Evolutionary conservation across 2,888 invertebrate species (phyloP), one percentile per base, ranked within the genome.

Genomic region (Neoascia interrupta): DNA sequence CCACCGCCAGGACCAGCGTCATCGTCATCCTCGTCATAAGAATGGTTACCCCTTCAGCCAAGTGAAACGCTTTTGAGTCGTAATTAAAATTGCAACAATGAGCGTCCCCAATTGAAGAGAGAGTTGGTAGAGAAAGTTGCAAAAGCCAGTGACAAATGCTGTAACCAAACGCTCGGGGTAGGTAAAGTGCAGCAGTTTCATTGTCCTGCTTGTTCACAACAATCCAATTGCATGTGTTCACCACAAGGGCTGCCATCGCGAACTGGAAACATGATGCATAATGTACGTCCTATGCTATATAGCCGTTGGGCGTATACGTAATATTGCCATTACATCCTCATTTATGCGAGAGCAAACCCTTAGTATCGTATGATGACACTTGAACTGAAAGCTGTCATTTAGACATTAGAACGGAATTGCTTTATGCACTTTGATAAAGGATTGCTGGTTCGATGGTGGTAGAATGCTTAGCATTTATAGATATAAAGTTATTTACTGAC

Each of bases 1-100:
- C n/a, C n/a, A n/a, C n/a, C n/a, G n/a, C n/a, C n/a, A n/a, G n/a
- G 28, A 13, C 11, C 34, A 23, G 11, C 19, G 53, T 47, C 26
- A 54, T 49, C 56, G 56, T 16, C 37, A 45, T 18, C 45, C 36
- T 10, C 37, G 36, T 23, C 58, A 41, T 31, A 34, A 34, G 54
- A 51, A 47, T 16, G 41, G 23, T 64, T 39, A n/a, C 28, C 39
- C 54, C 68, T 49, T 54, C 54, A 36, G 47, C n/a, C n/a, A n/a
- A n/a, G n/a, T n/a, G n/a, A n/a, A n/a, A n/a, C n/a, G n/a, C 49
- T 63, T 75, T 63, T 61, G 56, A 75, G 69, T 63, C 69, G 75
- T 75, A 69, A 75, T 75, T 75, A 69, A 75, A 75, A 75, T 63
- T 69, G 63, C 56, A 63, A 75, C 75, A 75, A 75, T 69, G 69